Evolutionary conservation across 2,113 vertebrate species (phyloP).

Genomic region (Forbesichthys agassizii): DNA sequence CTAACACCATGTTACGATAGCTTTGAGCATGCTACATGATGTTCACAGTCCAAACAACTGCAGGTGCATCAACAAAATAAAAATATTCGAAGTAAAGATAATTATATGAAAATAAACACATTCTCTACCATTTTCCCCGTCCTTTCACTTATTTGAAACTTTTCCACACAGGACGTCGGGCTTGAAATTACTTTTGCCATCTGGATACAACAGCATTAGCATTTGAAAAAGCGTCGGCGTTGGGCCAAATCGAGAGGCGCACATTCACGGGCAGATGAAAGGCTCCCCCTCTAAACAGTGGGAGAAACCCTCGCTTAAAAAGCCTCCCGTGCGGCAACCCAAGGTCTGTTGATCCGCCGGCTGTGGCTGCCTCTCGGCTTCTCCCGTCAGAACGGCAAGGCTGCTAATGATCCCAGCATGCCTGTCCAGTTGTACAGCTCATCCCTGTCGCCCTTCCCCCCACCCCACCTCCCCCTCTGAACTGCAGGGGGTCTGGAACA

Average conservation of each 20-base stretch:
- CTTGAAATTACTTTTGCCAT: conserved; percentile 70
- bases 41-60: conserved; percentile 18
- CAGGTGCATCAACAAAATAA: conserved; percentile 29
- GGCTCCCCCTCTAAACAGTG: conserved; percentile 17
- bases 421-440: conserved; percentile 47
- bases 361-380: conserved; percentile 53
- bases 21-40: background rate
- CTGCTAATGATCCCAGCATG: conserved; percentile 64
- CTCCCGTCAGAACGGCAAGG: conserved; percentile 27
- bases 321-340: conserved; percentile 40
- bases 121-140: conserved; percentile 13
- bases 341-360: conserved; percentile 65
- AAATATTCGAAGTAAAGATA: background rate
- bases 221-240: conserved; percentile 64
- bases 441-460: conserved; percentile 49
- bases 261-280: conserved; percentile 57
- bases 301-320: conserved; percentile 30
- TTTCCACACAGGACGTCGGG: conserved; percentile 46
- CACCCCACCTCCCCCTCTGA: conserved; percentile 10
- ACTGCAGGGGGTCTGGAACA: background rate
- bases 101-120: background rate
- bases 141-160: conserved; percentile 50
- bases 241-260: conserved; percentile 50
- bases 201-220: conserved; percentile 62
- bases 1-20: background rate